Conservation (phyloP, 2,888 invertebrate genomes). For the Microctonus aethiopoides region DNA sequence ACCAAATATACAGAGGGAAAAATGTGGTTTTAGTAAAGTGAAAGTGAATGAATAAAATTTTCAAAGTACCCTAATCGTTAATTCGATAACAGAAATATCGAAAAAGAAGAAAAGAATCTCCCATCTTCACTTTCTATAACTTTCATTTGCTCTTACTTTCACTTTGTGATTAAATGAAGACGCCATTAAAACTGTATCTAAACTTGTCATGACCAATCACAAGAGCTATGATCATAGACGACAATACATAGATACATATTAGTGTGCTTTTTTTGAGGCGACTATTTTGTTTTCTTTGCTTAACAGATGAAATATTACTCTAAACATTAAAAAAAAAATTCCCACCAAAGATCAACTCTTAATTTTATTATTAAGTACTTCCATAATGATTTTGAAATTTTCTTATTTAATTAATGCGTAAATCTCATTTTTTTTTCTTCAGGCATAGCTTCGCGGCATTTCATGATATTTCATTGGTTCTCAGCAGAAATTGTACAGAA, state of each 20-base stretch:
- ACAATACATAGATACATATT: neutral
- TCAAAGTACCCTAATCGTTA: conserved; percentile 54
- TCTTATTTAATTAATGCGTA: no score
- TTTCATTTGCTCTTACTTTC: conserved; percentile 21
- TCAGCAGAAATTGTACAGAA: no score
- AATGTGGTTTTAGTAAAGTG: conserved; percentile 5
- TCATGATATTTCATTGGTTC: no score
- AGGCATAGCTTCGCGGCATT: no score
- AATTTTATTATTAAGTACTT: no score
- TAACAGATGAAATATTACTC: no score
- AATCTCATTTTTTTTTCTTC: no score
- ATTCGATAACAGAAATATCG: conserved; percentile 54
- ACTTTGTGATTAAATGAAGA: conserved; percentile 31
- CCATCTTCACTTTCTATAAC: conserved; percentile 10
- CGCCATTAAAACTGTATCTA: conserved; percentile 31
- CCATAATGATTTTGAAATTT: no score
- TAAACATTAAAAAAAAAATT: no score
- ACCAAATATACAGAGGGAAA: conserved; percentile 22
- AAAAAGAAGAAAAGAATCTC: conserved; percentile 37
- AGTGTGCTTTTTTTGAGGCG: no score
- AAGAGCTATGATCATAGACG: neutral
- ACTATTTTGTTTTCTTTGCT: no score
- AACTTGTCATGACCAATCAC: conserved; percentile 19
- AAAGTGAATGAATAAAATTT: conserved; percentile 34
- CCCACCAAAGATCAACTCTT: no score